Conservation (phyloP, 2,113 vertebrate genomes). For the Orthochromis indermauri region DNA sequence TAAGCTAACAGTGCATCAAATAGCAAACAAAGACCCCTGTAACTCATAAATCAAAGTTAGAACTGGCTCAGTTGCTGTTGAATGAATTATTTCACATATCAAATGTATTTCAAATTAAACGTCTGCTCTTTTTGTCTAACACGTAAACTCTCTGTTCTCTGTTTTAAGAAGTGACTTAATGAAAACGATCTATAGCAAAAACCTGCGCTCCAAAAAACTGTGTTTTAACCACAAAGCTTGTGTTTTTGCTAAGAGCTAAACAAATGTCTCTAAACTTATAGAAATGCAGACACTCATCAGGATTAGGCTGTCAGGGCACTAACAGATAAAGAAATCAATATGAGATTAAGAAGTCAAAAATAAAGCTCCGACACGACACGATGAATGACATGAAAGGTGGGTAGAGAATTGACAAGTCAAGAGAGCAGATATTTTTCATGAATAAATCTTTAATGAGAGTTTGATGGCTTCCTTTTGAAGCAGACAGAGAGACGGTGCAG, state of each 20-base stretch:
- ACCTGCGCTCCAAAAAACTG: not conserved
- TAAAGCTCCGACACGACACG: not conserved
- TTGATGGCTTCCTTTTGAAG: not conserved
- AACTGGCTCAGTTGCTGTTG: not conserved
- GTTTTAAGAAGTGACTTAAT: not conserved
- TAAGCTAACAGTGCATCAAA: not conserved
- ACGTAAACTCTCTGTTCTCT: not conserved
- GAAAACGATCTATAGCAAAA: not conserved
- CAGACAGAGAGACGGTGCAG: not conserved
- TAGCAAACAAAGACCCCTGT: not conserved
- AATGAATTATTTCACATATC: not conserved
- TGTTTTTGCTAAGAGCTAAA: not conserved
- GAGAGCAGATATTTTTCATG: not conserved
- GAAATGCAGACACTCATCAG: not conserved
- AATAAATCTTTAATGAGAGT: slow-evolving; percentile 23
- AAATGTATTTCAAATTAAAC: not conserved
- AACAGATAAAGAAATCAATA: not conserved
- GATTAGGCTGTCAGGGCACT: not conserved
- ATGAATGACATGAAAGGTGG: not conserved
- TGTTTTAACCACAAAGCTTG: not conserved
- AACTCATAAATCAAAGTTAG: not conserved
- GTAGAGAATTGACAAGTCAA: not conserved
- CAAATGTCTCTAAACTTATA: not conserved
- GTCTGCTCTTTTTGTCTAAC: not conserved
- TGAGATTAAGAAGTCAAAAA: not conserved